Evolutionary conservation across 2,888 invertebrate genomes (phyloP).

Genomic region (Apodemia hepburni): DNA sequence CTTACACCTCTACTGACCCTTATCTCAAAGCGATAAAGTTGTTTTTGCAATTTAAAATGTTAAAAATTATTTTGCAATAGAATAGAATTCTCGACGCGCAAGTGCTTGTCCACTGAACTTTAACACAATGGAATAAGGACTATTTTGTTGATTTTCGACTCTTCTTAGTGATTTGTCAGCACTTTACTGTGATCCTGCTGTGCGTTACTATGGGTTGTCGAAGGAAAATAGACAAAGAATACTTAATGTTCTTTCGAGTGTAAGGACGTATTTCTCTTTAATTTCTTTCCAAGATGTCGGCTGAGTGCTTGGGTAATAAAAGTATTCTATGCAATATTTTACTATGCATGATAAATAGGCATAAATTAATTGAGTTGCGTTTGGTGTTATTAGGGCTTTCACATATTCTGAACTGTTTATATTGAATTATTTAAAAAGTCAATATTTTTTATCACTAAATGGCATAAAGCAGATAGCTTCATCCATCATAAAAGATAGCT

Average conservation of each 20-base stretch:
- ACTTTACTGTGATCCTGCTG: conserved; percentile 59
- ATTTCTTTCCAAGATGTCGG: conserved; percentile 38
- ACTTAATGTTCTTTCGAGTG: conserved; percentile 63
- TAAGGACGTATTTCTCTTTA: conserved; percentile 49
- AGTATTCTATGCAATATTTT: conserved; percentile 15
- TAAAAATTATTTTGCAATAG: conserved; percentile 26
- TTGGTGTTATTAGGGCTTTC: background rate
- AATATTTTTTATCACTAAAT: too few relatives aligned
- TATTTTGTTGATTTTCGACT: conserved; percentile 29
- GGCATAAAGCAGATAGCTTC: too few relatives aligned
- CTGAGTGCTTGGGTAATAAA: conserved; percentile 22
- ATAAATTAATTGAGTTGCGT: conserved; percentile 2
- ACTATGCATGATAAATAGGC: conserved; percentile 11
- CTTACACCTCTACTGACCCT: conserved; percentile 27
- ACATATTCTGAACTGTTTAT: background rate
- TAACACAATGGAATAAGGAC: conserved; percentile 29
- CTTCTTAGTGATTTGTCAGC: conserved; percentile 40
- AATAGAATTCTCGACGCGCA: conserved; percentile 33
- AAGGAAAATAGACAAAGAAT: conserved; percentile 64
- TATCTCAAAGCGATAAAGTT: conserved; percentile 33
- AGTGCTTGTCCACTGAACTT: conserved; percentile 23
- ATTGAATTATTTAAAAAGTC: background rate
- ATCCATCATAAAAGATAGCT: too few relatives aligned
- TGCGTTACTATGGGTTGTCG: conserved; percentile 63
- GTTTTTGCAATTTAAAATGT: conserved; percentile 26